These are phyloP conservation scores for Pocota personata DNA, from an alignment of 2,888 invertebrate species.

Conservation along the genomic window DNA sequence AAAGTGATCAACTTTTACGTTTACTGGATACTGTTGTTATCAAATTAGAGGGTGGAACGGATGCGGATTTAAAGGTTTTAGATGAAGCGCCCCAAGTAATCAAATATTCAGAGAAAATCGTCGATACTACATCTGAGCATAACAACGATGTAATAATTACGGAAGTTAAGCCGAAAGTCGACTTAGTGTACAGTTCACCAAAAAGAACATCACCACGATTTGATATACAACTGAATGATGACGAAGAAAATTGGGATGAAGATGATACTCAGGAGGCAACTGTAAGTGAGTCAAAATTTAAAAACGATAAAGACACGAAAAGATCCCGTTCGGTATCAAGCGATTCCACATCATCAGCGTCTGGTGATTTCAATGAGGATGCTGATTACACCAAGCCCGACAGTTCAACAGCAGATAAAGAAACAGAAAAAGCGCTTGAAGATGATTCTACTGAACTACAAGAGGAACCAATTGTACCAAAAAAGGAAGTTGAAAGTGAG, in stretches of 20 bases:
- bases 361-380: conserved; percentile 79
- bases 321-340: conserved; percentile 76
- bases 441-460: conserved; percentile 10
- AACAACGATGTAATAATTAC: conserved; percentile 78
- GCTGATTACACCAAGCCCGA: conserved; percentile 79
- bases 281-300: conserved; percentile 76
- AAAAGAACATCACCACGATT: conserved; percentile 77
- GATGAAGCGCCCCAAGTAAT: conserved; percentile 86
- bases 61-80: conserved; percentile 93
- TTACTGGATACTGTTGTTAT: conserved; percentile 98
- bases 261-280: conserved; percentile 77
- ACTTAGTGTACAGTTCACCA: conserved; percentile 74
- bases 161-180: conserved; percentile 75
- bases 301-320: conserved; percentile 75
- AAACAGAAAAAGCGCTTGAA: conserved; percentile 81
- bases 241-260: conserved; percentile 80
- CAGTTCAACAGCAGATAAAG: conserved; percentile 75
- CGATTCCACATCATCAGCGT: conserved; percentile 78
- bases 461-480: conserved; percentile 4
- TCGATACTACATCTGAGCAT: conserved; percentile 75
- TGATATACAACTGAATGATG: conserved; percentile 75
- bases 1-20: conserved; percentile 91
- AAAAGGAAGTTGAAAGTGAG: conserved; percentile 5
- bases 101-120: conserved; percentile 76
- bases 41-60: conserved; percentile 95